Percentiles rank a stretch among this genome's conserved stretches.
Evolutionary conservation across 2,797 vertebrate genomes (phyloP).

Genomic region (Taenioides sp.): DNA sequence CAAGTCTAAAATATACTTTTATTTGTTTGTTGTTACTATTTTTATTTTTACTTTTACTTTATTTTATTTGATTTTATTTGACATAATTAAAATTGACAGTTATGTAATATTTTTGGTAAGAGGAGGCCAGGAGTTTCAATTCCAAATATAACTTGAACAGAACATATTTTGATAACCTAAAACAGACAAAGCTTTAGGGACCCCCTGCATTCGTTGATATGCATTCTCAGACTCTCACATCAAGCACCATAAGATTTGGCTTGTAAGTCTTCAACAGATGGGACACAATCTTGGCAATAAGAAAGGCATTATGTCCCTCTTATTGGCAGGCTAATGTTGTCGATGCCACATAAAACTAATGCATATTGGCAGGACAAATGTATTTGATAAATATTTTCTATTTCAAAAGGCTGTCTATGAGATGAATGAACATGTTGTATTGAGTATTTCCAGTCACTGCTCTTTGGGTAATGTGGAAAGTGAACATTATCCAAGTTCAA

Average conservation of each 20-base stretch:
- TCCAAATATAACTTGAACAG: not conserved
- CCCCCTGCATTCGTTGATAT: not conserved
- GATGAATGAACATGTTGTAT: constrained; percentile 4
- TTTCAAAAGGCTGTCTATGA: constrained; percentile 19
- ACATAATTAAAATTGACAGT: not conserved
- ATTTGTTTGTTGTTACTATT: not conserved
- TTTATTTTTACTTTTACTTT: not conserved
- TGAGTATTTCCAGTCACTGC: constrained; percentile 29
- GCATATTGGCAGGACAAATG: constrained; percentile 15
- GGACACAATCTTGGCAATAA: not conserved
- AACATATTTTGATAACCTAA: not conserved
- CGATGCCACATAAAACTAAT: constrained; percentile 13
- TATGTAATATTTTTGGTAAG: not conserved
- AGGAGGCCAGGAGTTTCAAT: not conserved
- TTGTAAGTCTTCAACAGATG: not conserved
- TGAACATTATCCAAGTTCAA: constrained; percentile 33
- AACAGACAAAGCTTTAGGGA: not conserved
- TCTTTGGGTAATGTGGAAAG: constrained; percentile 25
- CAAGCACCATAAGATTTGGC: not conserved
- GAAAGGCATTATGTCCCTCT: not conserved
- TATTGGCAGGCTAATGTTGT: constrained; percentile 6
- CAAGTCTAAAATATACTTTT: not conserved
- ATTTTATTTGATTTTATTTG: not conserved
- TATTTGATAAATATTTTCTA: constrained; percentile 26
- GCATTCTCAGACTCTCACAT: not conserved